phyloP scores from a whole-genome alignment of 2,888 invertebrate species.

The Gandaritis pyraliata region DNA sequence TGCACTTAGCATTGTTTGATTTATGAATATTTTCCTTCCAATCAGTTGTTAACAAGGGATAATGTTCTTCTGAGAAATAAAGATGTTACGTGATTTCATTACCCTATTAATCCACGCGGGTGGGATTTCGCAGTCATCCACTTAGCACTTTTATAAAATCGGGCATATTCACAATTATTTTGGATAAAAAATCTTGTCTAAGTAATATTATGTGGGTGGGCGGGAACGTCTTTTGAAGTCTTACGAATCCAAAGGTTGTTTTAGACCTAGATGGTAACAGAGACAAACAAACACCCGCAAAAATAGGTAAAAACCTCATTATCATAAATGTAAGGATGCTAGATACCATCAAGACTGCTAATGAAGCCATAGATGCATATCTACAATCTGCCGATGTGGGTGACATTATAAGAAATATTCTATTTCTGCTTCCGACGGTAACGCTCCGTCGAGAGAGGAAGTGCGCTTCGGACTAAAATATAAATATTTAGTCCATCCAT shows the following conservation, averaged over 20 bases:
- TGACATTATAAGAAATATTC: slow-evolving; percentile 39
- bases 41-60: slow-evolving; percentile 7
- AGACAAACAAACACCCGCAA: not conserved
- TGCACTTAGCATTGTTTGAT: slow-evolving; percentile 39
- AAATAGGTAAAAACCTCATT: slow-evolving; percentile 1
- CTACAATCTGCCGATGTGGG: slow-evolving; percentile 30
- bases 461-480: slow-evolving; percentile 52
- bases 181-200: no score
- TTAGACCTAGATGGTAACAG: not conserved
- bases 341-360: slow-evolving; percentile 20
- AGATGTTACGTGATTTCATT: not conserved
- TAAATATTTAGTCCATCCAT: slow-evolving; percentile 49
- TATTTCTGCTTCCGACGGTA: slow-evolving; percentile 46
- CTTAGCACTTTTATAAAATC: not conserved
- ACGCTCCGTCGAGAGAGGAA: slow-evolving; percentile 48
- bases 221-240: no score
- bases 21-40: slow-evolving; percentile 34
- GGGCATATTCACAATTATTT: no score
- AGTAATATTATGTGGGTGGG: no score
- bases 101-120: not conserved
- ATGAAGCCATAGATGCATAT: slow-evolving; percentile 32
- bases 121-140: not conserved
- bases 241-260: no score
- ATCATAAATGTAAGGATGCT: slow-evolving; percentile 16
- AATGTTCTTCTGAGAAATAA: not conserved